phyloP scores from a whole-genome alignment of 1,140 invertebrate genomes.

The Heliconius eleuchia region DNA sequence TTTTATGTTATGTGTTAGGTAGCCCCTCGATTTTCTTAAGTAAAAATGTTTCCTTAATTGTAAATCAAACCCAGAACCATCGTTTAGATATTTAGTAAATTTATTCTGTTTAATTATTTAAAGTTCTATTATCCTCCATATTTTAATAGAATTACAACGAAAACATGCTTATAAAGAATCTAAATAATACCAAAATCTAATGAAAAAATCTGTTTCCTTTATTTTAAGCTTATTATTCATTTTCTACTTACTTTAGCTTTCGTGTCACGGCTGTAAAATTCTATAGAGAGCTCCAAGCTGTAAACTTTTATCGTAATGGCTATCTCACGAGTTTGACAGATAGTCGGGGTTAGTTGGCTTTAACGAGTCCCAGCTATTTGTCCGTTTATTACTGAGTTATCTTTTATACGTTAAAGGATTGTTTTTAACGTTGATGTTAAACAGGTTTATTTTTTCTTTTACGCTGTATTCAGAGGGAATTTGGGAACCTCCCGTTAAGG shows the following conservation, averaged over 20 bases:
- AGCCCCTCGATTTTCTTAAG: no score
- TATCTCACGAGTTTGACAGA: slow-evolving; percentile 1
- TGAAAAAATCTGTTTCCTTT: not conserved
- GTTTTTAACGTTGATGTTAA: not conserved
- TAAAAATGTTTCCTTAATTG: no score
- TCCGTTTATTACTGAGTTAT: not conserved
- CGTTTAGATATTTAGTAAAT: no score
- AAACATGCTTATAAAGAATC: not conserved
- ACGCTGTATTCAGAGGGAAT: no score
- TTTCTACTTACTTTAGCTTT: no score
- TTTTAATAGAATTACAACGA: no score
- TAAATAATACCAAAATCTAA: not conserved
- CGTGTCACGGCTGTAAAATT: not conserved
- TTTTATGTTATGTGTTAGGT: no score
- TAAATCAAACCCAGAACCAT: no score
- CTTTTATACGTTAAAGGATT: not conserved
- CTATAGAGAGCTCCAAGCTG: not conserved
- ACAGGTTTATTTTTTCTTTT: not conserved
- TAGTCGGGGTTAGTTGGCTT: not conserved
- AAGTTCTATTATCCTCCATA: no score
- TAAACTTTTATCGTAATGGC: not conserved
- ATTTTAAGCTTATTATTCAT: no score
- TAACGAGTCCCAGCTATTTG: not conserved
- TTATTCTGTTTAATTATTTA: no score
- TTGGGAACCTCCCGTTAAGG: no score